Percentiles rank a stretch among this genome's conserved stretches.
These are phyloP conservation scores for Melanotaenia parkinsoni DNA, from an alignment of 2,797 vertebrate species.

Conservation along the genomic window DNA sequence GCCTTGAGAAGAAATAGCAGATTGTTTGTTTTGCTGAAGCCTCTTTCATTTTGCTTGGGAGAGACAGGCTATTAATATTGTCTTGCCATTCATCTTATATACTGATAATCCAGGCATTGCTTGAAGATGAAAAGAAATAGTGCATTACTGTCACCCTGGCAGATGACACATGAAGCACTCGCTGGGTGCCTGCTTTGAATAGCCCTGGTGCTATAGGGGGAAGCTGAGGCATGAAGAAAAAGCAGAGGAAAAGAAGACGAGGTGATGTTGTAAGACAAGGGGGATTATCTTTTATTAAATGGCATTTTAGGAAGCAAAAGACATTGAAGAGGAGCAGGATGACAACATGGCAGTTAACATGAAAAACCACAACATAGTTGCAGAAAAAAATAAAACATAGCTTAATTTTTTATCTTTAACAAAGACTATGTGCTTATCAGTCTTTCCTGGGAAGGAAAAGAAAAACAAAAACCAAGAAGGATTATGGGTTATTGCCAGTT, in stretches of 20 bases:
- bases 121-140: conserved; percentile 84
- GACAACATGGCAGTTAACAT: conserved; percentile 12
- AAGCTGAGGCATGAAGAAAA: conserved; percentile 16
- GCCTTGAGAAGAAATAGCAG: conserved; percentile 80
- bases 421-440: conserved; percentile 2
- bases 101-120: conserved; percentile 84
- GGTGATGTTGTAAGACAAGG: conserved; percentile 10
- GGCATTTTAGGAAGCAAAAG: conserved; percentile 17
- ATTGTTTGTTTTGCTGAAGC: conserved; percentile 84
- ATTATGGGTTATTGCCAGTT: conserved; percentile 16
- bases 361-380: conserved; percentile 15
- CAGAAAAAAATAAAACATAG: conserved; percentile 6
- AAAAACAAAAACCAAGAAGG: conserved; percentile 3
- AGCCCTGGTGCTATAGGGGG: conserved; percentile 52
- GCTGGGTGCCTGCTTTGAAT: conserved; percentile 62
- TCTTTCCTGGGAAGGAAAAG: conserved; percentile 1
- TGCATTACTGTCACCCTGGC: conserved; percentile 81
- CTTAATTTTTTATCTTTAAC: conserved; percentile 8
- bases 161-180: conserved; percentile 79
- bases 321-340: conserved; percentile 3
- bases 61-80: conserved; percentile 82
- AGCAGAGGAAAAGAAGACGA: conserved; percentile 18
- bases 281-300: conserved; percentile 43
- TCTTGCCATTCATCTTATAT: conserved; percentile 82
- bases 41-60: conserved; percentile 78